These are phyloP conservation scores for Dysmachus trigonus DNA, from an alignment of 2,888 invertebrate species.

Conservation along the genomic window DNA sequence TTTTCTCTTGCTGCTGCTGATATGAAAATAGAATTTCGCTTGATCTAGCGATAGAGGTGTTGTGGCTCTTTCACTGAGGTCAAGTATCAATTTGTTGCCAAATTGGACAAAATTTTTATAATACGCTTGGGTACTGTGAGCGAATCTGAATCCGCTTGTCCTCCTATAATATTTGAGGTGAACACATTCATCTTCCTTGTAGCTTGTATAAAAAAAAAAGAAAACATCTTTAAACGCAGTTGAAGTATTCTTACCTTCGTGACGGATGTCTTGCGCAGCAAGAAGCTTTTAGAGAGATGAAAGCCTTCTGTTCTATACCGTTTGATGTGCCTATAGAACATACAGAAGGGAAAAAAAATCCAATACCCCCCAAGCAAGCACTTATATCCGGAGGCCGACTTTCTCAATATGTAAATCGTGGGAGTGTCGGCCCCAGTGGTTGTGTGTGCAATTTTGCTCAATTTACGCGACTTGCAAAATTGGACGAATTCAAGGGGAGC, in stretches of 20 bases:
- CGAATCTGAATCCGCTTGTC: not conserved
- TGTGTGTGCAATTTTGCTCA: not conserved
- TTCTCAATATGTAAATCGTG: slow-evolving; percentile 11
- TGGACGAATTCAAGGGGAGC: not conserved
- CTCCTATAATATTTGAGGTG: not conserved
- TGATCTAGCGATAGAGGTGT: not conserved
- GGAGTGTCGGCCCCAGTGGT: not conserved
- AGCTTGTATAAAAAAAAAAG: not conserved
- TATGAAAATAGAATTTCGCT: not conserved
- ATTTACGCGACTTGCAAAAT: not conserved
- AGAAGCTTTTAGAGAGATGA: not conserved
- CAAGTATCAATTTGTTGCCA: slow-evolving; percentile 30
- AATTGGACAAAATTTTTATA: not conserved
- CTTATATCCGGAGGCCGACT: not conserved
- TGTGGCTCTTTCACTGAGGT: slow-evolving; percentile 1
- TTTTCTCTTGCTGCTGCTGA: not conserved
- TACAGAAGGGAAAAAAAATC: not conserved
- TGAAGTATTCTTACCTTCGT: not conserved
- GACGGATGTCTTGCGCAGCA: not conserved
- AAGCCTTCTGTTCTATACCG: not conserved
- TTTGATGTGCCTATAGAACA: not conserved
- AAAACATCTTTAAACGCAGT: not conserved
- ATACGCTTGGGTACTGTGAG: not conserved
- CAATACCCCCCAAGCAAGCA: not conserved
- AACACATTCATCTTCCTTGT: not conserved